phyloP scores from a whole-genome alignment of 1,140 invertebrate genomes.

The Caenorhabditis latens region DNA sequence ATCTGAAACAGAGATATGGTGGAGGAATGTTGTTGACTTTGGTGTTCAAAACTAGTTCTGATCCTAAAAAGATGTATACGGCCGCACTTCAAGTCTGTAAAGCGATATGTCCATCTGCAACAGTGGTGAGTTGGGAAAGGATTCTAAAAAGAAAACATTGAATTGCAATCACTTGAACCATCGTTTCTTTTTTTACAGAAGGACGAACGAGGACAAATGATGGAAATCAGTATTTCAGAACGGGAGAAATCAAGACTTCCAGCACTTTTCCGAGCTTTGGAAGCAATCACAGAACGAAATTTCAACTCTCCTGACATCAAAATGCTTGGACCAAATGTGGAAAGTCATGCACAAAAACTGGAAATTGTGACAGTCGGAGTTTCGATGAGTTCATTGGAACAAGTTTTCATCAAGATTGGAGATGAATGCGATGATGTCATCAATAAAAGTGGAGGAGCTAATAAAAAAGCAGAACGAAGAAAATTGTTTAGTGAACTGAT shows the following conservation, averaged over 20 bases:
- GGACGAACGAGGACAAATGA: slow-evolving; percentile 63
- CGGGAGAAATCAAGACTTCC: slow-evolving; percentile 27
- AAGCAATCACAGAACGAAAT: slow-evolving; percentile 16
- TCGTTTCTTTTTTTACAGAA: slow-evolving; percentile 24
- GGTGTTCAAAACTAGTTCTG: not conserved
- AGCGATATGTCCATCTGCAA: not conserved
- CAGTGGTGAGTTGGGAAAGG: slow-evolving; percentile 3
- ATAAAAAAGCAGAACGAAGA: not conserved
- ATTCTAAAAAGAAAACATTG: not conserved
- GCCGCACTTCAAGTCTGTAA: not conserved
- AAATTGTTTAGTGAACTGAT: not conserved
- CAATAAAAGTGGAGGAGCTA: not conserved
- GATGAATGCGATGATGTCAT: slow-evolving; percentile 22
- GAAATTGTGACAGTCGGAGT: slow-evolving; percentile 60
- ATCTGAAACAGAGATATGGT: slow-evolving; percentile 80
- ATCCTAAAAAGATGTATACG: not conserved
- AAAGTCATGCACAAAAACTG: not conserved
- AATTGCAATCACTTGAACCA: not conserved
- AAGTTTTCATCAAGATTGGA: slow-evolving; percentile 61
- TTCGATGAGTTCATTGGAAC: slow-evolving; percentile 67
- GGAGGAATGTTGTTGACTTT: not conserved
- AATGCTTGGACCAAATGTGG: not conserved
- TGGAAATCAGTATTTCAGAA: slow-evolving; percentile 59
- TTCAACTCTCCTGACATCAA: not conserved
- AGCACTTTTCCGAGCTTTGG: slow-evolving; percentile 56